Conservation (phyloP, 2,888 invertebrate species). For the Buathra laborator region DNA sequence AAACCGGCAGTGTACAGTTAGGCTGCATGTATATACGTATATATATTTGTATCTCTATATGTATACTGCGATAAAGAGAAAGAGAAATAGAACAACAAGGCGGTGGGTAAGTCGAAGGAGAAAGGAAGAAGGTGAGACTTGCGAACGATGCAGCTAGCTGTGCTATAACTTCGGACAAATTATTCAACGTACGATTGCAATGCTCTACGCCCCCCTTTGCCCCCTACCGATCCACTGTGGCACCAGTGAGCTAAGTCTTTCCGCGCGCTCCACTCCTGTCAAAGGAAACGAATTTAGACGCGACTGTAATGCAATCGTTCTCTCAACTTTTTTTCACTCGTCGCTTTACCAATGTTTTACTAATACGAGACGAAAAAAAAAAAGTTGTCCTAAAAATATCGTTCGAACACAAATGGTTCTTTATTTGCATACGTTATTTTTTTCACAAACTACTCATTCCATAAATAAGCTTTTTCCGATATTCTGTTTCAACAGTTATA, state of each 20-base stretch:
- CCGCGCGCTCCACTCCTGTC: constrained; percentile 16
- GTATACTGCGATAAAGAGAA: constrained; percentile 57
- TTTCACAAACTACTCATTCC: background rate
- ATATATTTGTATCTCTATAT: background rate
- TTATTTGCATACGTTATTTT: background rate
- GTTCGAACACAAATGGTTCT: background rate
- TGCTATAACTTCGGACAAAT: constrained; percentile 73
- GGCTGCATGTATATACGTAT: background rate
- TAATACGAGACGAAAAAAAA: background rate
- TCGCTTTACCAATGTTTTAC: background rate
- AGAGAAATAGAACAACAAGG: constrained; percentile 58
- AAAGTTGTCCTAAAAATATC: background rate
- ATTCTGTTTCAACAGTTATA: background rate
- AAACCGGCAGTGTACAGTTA: constrained; percentile 26
- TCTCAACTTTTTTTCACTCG: background rate
- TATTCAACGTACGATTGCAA: constrained; percentile 72
- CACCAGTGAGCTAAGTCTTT: constrained; percentile 28
- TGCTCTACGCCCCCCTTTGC: background rate
- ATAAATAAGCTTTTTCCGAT: background rate
- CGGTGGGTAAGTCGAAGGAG: constrained; percentile 47
- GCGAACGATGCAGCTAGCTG: constrained; percentile 28
- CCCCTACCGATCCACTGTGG: background rate
- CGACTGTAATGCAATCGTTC: constrained; percentile 11
- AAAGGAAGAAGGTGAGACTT: constrained; percentile 61
- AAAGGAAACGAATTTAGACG: constrained; percentile 53